Percentiles rank a stretch among this genome's conserved stretches.
Conservation (phyloP, 2,113 vertebrate species). For the Labeo rohita region DNA sequence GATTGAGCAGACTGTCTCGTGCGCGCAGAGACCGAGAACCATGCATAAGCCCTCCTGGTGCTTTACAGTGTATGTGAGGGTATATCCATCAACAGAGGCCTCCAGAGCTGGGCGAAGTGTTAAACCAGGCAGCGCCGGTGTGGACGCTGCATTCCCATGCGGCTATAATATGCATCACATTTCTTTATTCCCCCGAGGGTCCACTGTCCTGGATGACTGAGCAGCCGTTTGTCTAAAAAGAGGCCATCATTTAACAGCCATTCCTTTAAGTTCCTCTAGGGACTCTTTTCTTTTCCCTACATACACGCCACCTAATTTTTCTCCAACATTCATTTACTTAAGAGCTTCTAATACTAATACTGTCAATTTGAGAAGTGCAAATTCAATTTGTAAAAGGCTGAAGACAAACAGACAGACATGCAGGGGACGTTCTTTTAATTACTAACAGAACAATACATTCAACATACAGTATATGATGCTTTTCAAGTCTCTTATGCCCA, state of each 20-base stretch:
- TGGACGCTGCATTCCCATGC: conserved; percentile 56
- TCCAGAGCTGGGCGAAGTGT: conserved; percentile 49
- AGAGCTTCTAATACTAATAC: neutral
- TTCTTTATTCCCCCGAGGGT: conserved; percentile 64
- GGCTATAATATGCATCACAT: conserved; percentile 60
- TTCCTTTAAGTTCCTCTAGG: conserved; percentile 51
- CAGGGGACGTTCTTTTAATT: neutral
- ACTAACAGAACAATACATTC: neutral
- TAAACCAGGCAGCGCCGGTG: conserved; percentile 42
- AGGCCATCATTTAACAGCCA: conserved; percentile 71
- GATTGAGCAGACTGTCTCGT: conserved; percentile 45
- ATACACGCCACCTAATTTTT: conserved; percentile 14
- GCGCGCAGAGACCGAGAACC: conserved; percentile 29
- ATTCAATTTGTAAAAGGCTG: neutral
- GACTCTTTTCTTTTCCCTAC: conserved; percentile 34
- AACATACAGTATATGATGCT: neutral
- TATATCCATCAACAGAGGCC: conserved; percentile 46
- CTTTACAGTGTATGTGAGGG: conserved; percentile 5
- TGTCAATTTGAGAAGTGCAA: conserved; percentile 12
- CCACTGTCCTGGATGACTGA: conserved; percentile 69
- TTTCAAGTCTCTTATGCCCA: too few species aligned
- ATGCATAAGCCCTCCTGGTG: conserved; percentile 5
- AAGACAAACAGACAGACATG: neutral
- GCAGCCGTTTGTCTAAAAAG: conserved; percentile 64
- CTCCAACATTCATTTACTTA: conserved; percentile 13